Conservation (phyloP, 2,113 vertebrate species). For the Setophaga coronata region DNA sequence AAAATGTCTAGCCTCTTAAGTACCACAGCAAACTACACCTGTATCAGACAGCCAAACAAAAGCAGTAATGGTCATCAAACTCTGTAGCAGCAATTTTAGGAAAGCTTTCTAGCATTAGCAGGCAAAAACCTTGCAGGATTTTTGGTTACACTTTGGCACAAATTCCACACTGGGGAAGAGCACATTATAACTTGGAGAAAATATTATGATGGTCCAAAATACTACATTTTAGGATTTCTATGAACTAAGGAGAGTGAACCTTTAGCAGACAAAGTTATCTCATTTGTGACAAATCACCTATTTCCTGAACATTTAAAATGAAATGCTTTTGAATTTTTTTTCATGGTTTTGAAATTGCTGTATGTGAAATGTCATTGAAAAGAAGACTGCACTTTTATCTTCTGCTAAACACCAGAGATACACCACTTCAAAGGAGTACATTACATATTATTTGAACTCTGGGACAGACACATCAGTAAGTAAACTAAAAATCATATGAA, state of each 20-base stretch:
- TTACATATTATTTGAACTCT: background rate
- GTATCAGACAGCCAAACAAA: background rate
- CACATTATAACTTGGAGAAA: background rate
- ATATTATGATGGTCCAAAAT: background rate
- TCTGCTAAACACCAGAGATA: background rate
- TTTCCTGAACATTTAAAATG: background rate
- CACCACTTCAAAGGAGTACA: background rate
- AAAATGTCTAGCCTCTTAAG: background rate
- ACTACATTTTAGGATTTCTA: background rate
- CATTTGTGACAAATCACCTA: background rate
- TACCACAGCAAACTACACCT: background rate
- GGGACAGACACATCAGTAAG: background rate
- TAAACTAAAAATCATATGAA: background rate
- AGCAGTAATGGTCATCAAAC: background rate
- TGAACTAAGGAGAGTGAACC: background rate
- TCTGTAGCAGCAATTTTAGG: background rate
- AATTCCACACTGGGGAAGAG: background rate
- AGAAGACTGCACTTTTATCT: background rate
- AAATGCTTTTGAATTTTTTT: background rate
- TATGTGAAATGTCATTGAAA: background rate
- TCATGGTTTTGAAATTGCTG: background rate
- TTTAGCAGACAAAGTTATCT: background rate
- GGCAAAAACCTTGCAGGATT: background rate
- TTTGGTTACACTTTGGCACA: background rate
- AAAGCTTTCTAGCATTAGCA: background rate